Percentiles rank a stretch among this genome's conserved stretches.
Evolutionary conservation across 2,888 invertebrate species (phyloP).

Genomic region (Agrochola lychnidis): DNA sequence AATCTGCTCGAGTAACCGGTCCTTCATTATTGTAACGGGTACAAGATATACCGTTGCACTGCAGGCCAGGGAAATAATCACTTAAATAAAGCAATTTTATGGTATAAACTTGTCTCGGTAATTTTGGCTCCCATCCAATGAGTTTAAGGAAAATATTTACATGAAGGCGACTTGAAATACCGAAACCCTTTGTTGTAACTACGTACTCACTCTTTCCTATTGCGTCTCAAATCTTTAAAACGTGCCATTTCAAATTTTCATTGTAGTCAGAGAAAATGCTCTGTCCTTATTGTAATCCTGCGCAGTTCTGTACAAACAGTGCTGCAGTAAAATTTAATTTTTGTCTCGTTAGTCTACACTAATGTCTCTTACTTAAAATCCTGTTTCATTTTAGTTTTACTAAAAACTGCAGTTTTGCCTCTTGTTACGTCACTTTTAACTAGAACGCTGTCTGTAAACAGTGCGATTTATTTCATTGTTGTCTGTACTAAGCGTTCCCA

Average conservation of each 20-base stretch:
- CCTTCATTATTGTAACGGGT: constrained; percentile 64
- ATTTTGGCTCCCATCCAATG: constrained; percentile 77
- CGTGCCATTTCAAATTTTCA: constrained; percentile 30
- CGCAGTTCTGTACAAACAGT: constrained; percentile 28
- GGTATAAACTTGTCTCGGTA: constrained; percentile 63
- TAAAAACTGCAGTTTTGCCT: constrained; percentile 43
- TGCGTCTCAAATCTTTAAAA: constrained; percentile 69
- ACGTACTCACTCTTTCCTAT: constrained; percentile 65
- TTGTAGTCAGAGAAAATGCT: constrained; percentile 46
- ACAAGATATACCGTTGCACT: constrained; percentile 57
- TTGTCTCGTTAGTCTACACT: constrained; percentile 30
- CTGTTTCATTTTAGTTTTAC: constrained; percentile 30
- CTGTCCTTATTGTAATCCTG: constrained; percentile 40
- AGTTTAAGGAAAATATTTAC: constrained; percentile 79
- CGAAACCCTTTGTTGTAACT: constrained; percentile 74
- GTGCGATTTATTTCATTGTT: constrained; percentile 60
- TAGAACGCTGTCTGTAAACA: constrained; percentile 48
- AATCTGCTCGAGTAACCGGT: constrained; percentile 53
- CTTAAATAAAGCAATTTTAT: constrained; percentile 66
- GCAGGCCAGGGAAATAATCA: constrained; percentile 57
- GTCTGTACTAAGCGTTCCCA: constrained; percentile 50
- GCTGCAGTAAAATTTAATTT: constrained; percentile 40
- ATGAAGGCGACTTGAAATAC: constrained; percentile 67
- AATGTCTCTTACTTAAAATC: constrained; percentile 31
- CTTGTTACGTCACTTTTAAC: constrained; percentile 42